Evolutionary conservation across 2,888 invertebrate genomes (phyloP), one percentile per base, ranked within the genome.

Genomic region (Zootermopsis nevadensis): DNA sequence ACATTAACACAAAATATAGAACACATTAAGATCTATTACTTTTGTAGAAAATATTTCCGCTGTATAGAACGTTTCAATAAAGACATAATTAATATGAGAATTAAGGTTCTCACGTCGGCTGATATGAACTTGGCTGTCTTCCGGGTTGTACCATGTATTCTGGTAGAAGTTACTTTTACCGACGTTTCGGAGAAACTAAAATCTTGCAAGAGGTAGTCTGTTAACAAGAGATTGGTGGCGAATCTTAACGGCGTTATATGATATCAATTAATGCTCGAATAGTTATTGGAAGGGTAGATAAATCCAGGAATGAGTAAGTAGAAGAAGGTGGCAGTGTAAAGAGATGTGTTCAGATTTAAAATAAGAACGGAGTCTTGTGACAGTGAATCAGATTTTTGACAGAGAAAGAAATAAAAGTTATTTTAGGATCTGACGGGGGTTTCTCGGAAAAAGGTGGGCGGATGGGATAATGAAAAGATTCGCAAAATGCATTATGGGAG

Each of bases 401-500:
- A 42, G 42, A 74, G 74, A 38, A 35, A 19, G 74, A 38, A n/a
- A 38, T 3, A 42, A n/a, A 74, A 74, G 74, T 74, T n/a, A 74
- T 22, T 74, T 38, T 38, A 74, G 33, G 74, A 33, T n/a, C 38
- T 74, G 74, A 74, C 74, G 33, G 42, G 22, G n/a, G 24, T 74
- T 24, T n/a, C 12, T 8, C 30, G 31, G 69, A 38, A 24, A 24
- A 38, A 15, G 27, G 74, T 38, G 4, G 74, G 38, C 4, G n/a
- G 74, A 24, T 38, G 38, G 31, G 38, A 74, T 74, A 42, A 74
- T 74, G 74, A 74, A 74, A 69, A 74, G 74, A 42, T 42, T 74
- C 74, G 24, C 74, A 42, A 74, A 74, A 74, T 38, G 74, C 74
- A 74, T 74, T 74, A 74, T 74, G 74, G 38, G 74, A 74, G 42